Base-by-base conservation (phyloP, 1,140 invertebrate species). In the Penaeus japonicus region DNA sequence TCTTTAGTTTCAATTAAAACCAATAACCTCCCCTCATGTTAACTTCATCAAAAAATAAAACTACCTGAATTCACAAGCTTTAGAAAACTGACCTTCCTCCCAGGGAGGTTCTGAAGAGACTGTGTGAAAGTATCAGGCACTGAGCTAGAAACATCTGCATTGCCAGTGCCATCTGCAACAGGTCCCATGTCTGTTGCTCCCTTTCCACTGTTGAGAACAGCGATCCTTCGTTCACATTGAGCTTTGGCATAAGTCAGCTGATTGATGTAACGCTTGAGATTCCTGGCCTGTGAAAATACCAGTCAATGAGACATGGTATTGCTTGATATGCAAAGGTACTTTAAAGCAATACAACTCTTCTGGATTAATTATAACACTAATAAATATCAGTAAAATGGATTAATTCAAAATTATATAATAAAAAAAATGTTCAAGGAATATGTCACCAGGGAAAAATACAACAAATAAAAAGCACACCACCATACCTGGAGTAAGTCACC, bases 141-240 rank as follows among this genome's bases (percentile, higher is more conserved):
- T 24, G 54, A 57, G 27, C 55, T 54, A 39, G 55, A 47, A n/a
- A 95, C 93, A 0, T 84, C 84, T 91, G 91, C 57, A 86, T 90
- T 89, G 93, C 93, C 87, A 92, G 91, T 96, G 85, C 95, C 95
- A 91, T 96, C 95, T 94, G 96, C 96, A 2, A 27, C 47, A 35
- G 47, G 22, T 1, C 70, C 32, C 2, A 20, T 53, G 20, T 85
- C 84, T 47, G 32, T 17, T 57, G 70, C 27, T 22, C 12, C 73
- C 32, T 82, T 82, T 17, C 87, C 87, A 84, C 65, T 88, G 53
- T 96, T 96, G 20, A 97, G 93, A 62, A 94, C 94, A 73, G 94
- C 94, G 91, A 98, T 94, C 89, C 96, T 94, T 90, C 95, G 95
- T 91, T 98, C 97, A 92, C 96, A 97, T 89, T 96, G 95, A 73